Conservation (phyloP, 2,888 invertebrate genomes). For the Dolomedes plantarius region DNA sequence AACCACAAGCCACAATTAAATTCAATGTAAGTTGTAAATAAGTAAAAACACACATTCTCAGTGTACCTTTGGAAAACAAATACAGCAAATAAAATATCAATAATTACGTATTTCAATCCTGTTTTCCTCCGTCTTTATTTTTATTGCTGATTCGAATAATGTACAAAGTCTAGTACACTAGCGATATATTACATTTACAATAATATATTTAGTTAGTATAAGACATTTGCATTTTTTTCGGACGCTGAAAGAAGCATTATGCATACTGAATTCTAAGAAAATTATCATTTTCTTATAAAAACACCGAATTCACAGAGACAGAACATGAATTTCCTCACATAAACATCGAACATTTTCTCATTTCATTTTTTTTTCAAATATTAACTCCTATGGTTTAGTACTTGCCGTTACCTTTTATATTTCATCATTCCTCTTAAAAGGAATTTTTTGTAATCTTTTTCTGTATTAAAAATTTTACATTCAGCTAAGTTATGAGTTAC, state of each 20-base stretch:
- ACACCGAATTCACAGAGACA: background rate
- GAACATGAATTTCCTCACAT: background rate
- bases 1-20: no score
- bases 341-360: background rate
- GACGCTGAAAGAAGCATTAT: background rate
- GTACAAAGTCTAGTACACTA: conserved; percentile 6
- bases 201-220: background rate
- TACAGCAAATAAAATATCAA: background rate
- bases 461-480: no score
- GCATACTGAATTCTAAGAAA: background rate
- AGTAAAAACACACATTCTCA: no score
- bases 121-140: background rate
- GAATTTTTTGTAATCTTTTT: no score
- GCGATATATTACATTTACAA: background rate
- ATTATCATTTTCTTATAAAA: background rate
- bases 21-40: no score
- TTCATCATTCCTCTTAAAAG: no score
- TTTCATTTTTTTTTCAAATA: background rate
- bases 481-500: no score
- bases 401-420: background rate
- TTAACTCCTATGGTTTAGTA: no score
- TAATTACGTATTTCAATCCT: background rate
- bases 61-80: background rate
- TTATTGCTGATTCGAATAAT: background rate
- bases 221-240: background rate